Evolutionary conservation across 2,888 invertebrate species (phyloP).

Genomic region (Cephus spinipes): DNA sequence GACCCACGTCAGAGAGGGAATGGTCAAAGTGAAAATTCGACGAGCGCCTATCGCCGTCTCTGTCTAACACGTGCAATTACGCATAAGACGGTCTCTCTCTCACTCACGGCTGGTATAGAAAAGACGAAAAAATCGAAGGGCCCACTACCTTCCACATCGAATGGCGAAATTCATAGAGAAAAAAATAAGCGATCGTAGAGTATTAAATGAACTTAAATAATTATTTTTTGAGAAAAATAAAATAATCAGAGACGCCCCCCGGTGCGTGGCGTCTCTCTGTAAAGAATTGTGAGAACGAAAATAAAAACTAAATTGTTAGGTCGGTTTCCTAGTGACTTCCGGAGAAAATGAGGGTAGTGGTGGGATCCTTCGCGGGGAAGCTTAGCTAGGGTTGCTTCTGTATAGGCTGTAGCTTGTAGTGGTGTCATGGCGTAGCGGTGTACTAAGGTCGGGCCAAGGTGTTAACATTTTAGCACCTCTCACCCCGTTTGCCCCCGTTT

Average conservation of each 20-base stretch:
- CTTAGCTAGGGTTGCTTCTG: conserved; percentile 1
- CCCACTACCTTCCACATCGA: neutral
- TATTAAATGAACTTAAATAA: neutral
- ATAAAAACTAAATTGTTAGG: neutral
- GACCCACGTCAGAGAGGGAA: neutral
- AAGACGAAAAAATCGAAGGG: neutral
- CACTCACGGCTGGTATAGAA: neutral
- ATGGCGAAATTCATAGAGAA: neutral
- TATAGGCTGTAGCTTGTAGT: neutral
- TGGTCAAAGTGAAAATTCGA: too few species aligned
- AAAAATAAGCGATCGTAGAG: neutral
- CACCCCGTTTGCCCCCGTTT: conserved; percentile 28
- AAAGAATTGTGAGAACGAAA: neutral
- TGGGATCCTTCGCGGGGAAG: conserved; percentile 17
- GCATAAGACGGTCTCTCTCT: neutral
- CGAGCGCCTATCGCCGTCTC: too few species aligned
- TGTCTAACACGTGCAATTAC: too few species aligned
- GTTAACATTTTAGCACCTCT: conserved; percentile 43
- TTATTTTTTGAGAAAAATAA: neutral
- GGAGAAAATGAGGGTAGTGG: neutral
- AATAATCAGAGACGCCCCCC: neutral
- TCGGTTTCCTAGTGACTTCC: conserved; percentile 14
- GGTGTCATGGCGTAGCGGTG: neutral
- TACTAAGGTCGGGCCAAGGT: conserved; percentile 28
- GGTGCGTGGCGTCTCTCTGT: neutral